Base-by-base conservation (phyloP, 1,140 invertebrate genomes). In the Drosophila kanapiae region DNA sequence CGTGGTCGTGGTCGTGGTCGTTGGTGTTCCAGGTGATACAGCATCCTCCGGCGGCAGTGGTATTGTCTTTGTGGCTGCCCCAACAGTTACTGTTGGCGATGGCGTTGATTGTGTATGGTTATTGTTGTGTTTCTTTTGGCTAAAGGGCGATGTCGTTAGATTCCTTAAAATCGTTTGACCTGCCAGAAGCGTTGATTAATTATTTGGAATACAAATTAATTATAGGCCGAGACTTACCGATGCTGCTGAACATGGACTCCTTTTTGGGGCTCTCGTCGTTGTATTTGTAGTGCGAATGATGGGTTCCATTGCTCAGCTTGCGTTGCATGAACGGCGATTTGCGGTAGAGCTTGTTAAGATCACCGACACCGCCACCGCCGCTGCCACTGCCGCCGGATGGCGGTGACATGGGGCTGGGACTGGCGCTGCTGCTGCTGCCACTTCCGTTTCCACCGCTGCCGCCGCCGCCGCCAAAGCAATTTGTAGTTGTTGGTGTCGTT, bases 251-350 rank as follows among this genome's bases (percentile, higher is more conserved):
- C 48, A 93, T 79, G 18, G 92, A 92, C 53, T 90, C 92, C 78
- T 92, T 93, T 54, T 91, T 92, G 65, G 92, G 92, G 40, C 91
- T 93, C 76, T 90, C 87, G 16, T 87, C 91, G 61, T 68, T 78
- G 58, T 79, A 82, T 57, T 85, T 84, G 67, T 74, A 75, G 37
- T 72, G 61, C 18, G 70, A 38, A 27, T 72, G 68, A 60, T 79
- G 58, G 23, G 75, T 69, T n/a, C 86, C 86, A 42, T 92, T 92
- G 77, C 82, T 91, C 16, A 84, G 63, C 68, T 92, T 92, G 11
- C 91, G 86, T 56, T 93, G 92, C 78, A 91, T 82, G 29, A 93
- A 93, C 14, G 92, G 92, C 31, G 92, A 93, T 29, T 92, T 92
- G 58, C 80, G 86, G 67, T 93, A 93, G 4, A 92, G 61, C 68